phyloP scores from a whole-genome alignment of 2,113 vertebrate genomes.

The Corythornis madagascariensis region DNA sequence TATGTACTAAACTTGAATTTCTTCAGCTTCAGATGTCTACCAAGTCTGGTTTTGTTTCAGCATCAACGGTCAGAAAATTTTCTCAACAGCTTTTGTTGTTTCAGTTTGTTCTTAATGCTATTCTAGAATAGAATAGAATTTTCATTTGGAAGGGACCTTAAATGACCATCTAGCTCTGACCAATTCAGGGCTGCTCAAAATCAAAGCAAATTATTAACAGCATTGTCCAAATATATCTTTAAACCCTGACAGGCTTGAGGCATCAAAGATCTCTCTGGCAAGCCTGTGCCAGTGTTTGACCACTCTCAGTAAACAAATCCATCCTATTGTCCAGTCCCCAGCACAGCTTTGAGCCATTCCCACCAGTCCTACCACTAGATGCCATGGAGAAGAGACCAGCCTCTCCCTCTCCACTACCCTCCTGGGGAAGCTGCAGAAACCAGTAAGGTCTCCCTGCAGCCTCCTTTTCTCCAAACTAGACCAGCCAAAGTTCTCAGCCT shows the following conservation, averaged over 20 bases:
- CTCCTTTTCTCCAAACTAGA: neutral
- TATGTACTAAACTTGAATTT: neutral
- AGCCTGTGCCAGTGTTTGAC: neutral
- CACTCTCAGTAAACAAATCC: neutral
- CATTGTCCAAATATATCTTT: neutral
- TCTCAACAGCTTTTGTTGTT: neutral
- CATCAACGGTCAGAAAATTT: neutral
- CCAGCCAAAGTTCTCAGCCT: neutral
- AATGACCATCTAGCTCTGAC: neutral
- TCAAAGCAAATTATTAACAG: neutral
- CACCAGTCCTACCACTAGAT: accelerated
- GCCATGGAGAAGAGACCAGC: neutral
- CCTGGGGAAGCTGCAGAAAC: neutral
- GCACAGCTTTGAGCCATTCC: neutral
- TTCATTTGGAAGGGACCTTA: neutral
- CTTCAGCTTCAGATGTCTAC: neutral
- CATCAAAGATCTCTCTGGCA: neutral
- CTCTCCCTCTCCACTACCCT: neutral
- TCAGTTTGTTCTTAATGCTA: neutral
- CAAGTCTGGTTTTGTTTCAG: neutral
- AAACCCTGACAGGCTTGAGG: neutral
- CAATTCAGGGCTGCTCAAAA: neutral
- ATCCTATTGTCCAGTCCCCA: neutral
- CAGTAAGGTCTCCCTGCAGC: accelerated
- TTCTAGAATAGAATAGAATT: neutral